Evolutionary conservation across 2,888 invertebrate species (phyloP).

Genomic region (Dermolepida albohirtum): DNA sequence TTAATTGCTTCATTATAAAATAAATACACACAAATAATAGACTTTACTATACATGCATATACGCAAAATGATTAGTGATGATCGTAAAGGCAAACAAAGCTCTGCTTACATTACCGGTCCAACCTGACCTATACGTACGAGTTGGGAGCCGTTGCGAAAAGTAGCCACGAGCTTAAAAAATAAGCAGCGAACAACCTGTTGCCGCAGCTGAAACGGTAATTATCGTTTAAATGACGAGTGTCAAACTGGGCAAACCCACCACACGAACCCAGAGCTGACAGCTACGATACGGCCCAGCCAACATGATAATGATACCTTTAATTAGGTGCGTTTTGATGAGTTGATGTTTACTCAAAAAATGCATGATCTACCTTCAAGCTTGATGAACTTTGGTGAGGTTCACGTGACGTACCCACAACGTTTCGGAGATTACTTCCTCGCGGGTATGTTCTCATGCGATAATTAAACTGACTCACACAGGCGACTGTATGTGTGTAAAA

Average conservation of each 20-base stretch:
- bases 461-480: conserved; percentile 44
- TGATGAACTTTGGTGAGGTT: conserved; percentile 49
- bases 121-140: conserved; percentile 13
- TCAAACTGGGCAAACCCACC: conserved; percentile 56
- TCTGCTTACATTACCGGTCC: neutral
- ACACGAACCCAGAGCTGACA: conserved; percentile 56
- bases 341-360: conserved; percentile 62
- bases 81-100: conserved; percentile 17
- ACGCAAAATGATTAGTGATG: neutral
- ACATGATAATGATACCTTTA: conserved; percentile 65
- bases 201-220: conserved; percentile 57
- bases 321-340: conserved; percentile 62
- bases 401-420: conserved; percentile 44
- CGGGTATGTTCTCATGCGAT: conserved; percentile 47
- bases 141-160: conserved; percentile 36
- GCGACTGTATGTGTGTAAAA: conserved; percentile 1
- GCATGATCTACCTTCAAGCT: conserved; percentile 51
- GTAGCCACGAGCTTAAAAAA: conserved; percentile 50
- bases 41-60: no score
- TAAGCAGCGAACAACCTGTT: conserved; percentile 59
- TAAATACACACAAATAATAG: no score
- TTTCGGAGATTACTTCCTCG: conserved; percentile 48
- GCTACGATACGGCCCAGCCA: conserved; percentile 54
- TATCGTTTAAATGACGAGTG: conserved; percentile 60
- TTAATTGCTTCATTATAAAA: no score